Evolutionary conservation across 2,888 invertebrate species (phyloP), one percentile per base, ranked within the genome.

Genomic region (Harpagoxenus sublaevis): DNA sequence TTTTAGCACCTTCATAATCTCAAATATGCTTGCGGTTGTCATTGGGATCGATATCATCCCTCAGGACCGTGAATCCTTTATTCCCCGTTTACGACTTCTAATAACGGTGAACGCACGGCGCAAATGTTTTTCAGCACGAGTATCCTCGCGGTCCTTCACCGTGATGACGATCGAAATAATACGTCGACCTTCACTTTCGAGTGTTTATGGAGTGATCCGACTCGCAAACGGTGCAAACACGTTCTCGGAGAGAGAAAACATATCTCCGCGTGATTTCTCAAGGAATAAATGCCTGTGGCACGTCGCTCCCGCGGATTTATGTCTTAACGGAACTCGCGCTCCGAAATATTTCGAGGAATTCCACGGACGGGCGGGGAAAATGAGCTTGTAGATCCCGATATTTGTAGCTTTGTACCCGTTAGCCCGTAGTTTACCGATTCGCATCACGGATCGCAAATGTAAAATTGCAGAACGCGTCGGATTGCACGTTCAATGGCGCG

Each of bases 401-500:
- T 68, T 28, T 42, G 66, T 55, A 77, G n/a, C 55, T 55, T 31
- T 39, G 62, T 63, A 23, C 3, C 70, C 60, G 79, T 79, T 79
- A 48, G 35, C 23, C 28, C 12, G 35, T 35, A 57, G 45, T 48
- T 79, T 60, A 55, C 23, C 35, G 68, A 79, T 79, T 71, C 57
- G 60, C 48, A 48, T 79, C 79, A 79, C 48, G 48, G 60, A 45
- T 70, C 45, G 71, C 79, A 62, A 71, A 79, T 9, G 60, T 79
- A 79, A 79, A 79, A 71, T 79, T 71, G 71, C 60, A 63, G 12
- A 60, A 60, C 48, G 15, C 79, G 39, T 79, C 60, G 60, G 35
- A 6, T 9, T 39, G 60, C 48, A n/a, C 53, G 35, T 18, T 62
- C 71, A 60, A 60, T 79, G 60, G 48, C 39, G 71, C 48, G 79